Base-by-base conservation (phyloP, 2,888 invertebrate genomes). In the Lordiphosa andalusiaca region DNA sequence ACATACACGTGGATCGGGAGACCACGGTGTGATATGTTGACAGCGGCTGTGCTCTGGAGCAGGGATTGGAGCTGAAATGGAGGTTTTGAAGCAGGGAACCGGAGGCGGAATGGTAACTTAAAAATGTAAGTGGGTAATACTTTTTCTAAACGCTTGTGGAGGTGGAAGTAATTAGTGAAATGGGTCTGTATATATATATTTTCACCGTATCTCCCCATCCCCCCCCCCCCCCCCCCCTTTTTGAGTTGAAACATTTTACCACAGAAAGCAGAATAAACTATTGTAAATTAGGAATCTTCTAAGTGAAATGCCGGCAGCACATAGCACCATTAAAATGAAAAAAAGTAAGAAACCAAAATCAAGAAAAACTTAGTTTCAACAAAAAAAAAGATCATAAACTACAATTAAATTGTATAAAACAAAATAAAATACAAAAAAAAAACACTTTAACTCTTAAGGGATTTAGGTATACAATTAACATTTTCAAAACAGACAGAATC, bases 1-100 rank as follows among this genome's bases (percentile, higher is more conserved):
- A 95, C 90, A 96, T 96, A 89, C 95, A 96, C 91, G 95, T 96
- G 91, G 96, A 96, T 91, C 94, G 96, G 90, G 96, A 96, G 91
- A 96, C 96, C 89, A 96, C 96, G 86, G 96, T 96, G 92, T 95
- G 93, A 94, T 89, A 89, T 90, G 90, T 88, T 87, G 84, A 86
- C 67, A 72, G 77, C 81, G 85, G 84, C 74, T 84, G 67, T 80
- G 73, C 76, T 63, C 54, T 58, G 47, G 65, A 55, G 37, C 69
- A 65, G 30, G 72, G 72, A 23, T 75, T 54, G 51, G 67, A 69
- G 52, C 63, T 76, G 60, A 64, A 73, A 58, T 80, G 81, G 77
- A 73, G 57, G 52, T 84, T 84, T 73, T 81, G 73, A 77, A 71
- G 68, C 6, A 25, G 25, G 25, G 40, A 25, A 50, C 40, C 16